Evolutionary conservation across 2,888 invertebrate genomes (phyloP), one percentile per base, ranked within the genome.

Genomic region (Protonemura montana): DNA sequence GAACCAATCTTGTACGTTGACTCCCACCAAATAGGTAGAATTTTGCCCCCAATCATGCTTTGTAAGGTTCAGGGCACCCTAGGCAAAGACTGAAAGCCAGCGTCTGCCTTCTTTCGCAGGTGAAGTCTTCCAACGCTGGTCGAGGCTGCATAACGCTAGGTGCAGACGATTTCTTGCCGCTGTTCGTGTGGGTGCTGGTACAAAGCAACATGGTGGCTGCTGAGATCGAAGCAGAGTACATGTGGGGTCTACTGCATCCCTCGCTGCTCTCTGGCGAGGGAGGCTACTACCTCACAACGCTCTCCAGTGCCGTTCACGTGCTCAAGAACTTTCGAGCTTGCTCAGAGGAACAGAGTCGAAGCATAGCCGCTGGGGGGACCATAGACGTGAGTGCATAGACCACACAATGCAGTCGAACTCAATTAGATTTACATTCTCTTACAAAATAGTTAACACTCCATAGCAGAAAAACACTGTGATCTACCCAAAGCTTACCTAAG

Each of bases 211-310:
- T 98, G 89, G 96, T 98, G 7, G 96, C 97, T 41, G 98, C 98
- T 0, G 98, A 99, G 92, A 94, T 98, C 87, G 98, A 99, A 91
- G 98, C 98, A 0, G 98, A 98, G 90, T 97, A 98, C 91, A 99
- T 99, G 98, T 98, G 98, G 93, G 98, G 93, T 29, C 93, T 99
- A 76, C 92, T 99, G 59, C 98, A 98, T 87, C 97, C 97, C 0
- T 97, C 98, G 0, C 92, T 98, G 85, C 93, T 98, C 84, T 96
- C 96, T 0, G 98, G 98, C 1, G 98, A 98, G 91, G 98, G 98
- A 0, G 98, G 98, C 3, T 99, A 98, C 92, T 98, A 98, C 91
- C 94, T 99, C 87, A 98, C 98, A 0, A 97, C 98, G 0, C 93
- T 99, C 85, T 98, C 98, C 90, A 97, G 98, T 86, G 98, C 98